Conservation (phyloP, 2,113 vertebrate species). For the Rynchops niger region DNA sequence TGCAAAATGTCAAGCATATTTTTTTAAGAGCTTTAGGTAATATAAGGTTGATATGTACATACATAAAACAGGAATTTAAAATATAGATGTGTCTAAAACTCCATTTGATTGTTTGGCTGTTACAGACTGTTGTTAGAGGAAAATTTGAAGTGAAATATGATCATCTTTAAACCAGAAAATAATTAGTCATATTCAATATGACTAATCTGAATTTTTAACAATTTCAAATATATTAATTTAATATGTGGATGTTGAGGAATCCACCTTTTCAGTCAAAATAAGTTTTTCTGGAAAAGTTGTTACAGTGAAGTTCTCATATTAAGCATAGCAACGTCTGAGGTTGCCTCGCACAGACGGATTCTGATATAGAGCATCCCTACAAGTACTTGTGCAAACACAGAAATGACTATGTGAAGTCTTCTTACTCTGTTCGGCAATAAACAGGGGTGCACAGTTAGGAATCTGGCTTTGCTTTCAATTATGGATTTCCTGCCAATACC, state of each 20-base stretch:
- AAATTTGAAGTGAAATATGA: background rate
- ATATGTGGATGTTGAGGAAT: background rate
- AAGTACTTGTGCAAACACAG: background rate
- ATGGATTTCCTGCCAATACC: background rate
- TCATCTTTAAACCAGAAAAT: background rate
- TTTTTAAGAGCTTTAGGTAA: background rate
- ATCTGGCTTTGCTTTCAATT: background rate
- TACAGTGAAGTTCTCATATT: background rate
- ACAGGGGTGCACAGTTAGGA: background rate
- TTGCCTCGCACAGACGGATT: background rate
- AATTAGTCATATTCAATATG: background rate
- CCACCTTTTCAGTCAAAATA: background rate
- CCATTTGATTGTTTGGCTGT: background rate
- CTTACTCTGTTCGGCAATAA: background rate
- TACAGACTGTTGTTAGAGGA: background rate
- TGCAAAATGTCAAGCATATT: background rate
- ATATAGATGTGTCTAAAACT: background rate
- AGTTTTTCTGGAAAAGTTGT: background rate
- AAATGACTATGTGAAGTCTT: background rate
- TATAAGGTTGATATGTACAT: background rate
- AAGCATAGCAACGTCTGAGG: background rate
- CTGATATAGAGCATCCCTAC: background rate
- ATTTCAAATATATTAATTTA: background rate
- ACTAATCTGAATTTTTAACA: background rate
- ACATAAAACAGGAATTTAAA: background rate